Evolutionary conservation across 2,113 vertebrate genomes (phyloP).

Genomic region (Coryphaenoides rupestris): DNA sequence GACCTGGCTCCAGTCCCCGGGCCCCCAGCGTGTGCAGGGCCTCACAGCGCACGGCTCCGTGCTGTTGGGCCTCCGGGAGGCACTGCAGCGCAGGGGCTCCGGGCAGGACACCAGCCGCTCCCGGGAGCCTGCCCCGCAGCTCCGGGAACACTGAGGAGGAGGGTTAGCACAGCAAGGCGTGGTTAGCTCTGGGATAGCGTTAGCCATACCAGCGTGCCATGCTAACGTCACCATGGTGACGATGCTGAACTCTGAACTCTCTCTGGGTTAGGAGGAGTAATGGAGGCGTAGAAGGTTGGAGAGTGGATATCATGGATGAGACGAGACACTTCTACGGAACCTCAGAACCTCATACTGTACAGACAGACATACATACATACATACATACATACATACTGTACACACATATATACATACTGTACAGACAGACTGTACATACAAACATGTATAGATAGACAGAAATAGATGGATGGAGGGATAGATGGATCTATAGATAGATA

Average conservation of each 20-base stretch:
- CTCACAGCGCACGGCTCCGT: slow-evolving; percentile 61
- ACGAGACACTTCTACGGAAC: no score
- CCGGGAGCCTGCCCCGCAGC: slow-evolving; percentile 63
- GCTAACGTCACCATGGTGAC: no score
- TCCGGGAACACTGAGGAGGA: slow-evolving; percentile 65
- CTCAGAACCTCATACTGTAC: neutral
- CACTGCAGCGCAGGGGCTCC: slow-evolving; percentile 57
- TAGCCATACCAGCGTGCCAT: no score
- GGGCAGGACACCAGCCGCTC: slow-evolving; percentile 71
- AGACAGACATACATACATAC: neutral
- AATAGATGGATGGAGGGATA: no score
- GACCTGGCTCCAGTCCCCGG: slow-evolving; percentile 67
- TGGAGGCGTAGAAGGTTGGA: no score
- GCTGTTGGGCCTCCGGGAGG: slow-evolving; percentile 59
- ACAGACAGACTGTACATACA: neutral
- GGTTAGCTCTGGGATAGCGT: no score
- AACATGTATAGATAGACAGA: neutral
- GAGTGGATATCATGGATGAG: no score
- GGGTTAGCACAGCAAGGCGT: no score
- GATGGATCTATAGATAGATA: no score
- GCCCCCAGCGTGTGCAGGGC: slow-evolving; percentile 62
- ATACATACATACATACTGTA: no score
- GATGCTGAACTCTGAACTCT: no score
- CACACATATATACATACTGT: neutral
- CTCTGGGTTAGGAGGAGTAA: no score